These are phyloP conservation scores for Drosophila mimetica DNA, from an alignment of 2,888 invertebrate species.

Conservation along the genomic window DNA sequence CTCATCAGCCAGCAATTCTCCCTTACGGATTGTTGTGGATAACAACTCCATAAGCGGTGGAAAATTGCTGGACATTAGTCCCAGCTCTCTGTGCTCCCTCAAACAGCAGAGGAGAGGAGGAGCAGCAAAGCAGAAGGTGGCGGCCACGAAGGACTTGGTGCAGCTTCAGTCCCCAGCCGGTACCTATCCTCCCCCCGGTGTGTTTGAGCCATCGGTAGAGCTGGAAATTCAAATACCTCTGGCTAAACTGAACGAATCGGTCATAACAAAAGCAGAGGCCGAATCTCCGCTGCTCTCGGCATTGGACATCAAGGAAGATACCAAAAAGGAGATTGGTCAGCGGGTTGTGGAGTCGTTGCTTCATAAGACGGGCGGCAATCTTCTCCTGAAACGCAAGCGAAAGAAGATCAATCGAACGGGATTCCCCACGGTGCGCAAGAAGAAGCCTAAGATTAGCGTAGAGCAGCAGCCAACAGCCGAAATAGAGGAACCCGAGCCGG, in stretches of 20 bases:
- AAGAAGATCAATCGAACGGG: slow-evolving; percentile 94
- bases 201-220: slow-evolving; percentile 89
- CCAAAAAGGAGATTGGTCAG: slow-evolving; percentile 67
- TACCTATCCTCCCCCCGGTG: slow-evolving; percentile 87
- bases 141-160: slow-evolving; percentile 9
- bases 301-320: slow-evolving; percentile 65
- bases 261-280: slow-evolving; percentile 84
- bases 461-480: slow-evolving; percentile 30
- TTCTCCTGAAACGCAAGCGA: slow-evolving; percentile 86
- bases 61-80: slow-evolving; percentile 79
- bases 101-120: slow-evolving; percentile 87
- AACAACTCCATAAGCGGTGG: slow-evolving; percentile 75
- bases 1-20: slow-evolving; percentile 62
- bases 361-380: slow-evolving; percentile 82
- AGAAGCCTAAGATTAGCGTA: slow-evolving; percentile 87
- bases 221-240: slow-evolving; percentile 88
- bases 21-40: slow-evolving; percentile 76
- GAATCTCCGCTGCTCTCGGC: slow-evolving; percentile 84
- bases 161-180: slow-evolving; percentile 64
- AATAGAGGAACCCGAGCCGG: slow-evolving; percentile 1
- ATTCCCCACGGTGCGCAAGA: slow-evolving; percentile 93
- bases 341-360: slow-evolving; percentile 83
- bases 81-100: slow-evolving; percentile 72
- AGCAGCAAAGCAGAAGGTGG: slow-evolving; percentile 38
- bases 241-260: slow-evolving; percentile 85